Conservation (phyloP, 2,888 invertebrate species). For the Oscheius myriophilus region DNA sequence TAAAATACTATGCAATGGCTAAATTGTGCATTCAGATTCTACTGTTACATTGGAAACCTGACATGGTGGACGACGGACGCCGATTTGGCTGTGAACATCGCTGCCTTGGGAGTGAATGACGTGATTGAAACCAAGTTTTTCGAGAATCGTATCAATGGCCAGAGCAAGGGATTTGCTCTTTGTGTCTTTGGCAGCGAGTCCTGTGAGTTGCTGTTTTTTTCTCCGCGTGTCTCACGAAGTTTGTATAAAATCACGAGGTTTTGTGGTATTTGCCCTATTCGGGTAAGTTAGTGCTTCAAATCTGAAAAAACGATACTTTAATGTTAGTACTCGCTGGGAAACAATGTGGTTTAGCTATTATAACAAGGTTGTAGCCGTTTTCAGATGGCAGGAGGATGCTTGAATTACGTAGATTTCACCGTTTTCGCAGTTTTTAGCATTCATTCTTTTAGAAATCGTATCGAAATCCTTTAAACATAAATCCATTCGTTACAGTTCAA, state of each 20-base stretch:
- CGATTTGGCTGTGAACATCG: conserved; percentile 41
- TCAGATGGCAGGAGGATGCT: too few relatives aligned
- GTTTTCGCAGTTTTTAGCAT: too few relatives aligned
- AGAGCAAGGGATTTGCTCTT: conserved; percentile 82
- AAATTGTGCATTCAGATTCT: conserved; percentile 74
- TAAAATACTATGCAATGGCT: not conserved
- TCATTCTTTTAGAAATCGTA: too few relatives aligned
- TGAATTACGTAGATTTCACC: too few relatives aligned
- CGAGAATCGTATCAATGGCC: conserved; percentile 89
- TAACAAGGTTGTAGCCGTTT: too few relatives aligned
- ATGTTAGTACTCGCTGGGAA: too few relatives aligned
- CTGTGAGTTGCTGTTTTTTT: conserved; percentile 18
- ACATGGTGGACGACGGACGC: conserved; percentile 80
- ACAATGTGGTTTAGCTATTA: too few relatives aligned
- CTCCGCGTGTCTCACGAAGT: not conserved
- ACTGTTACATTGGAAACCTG: conserved; percentile 95
- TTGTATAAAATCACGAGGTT: not conserved
- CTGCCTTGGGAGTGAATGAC: conserved; percentile 94
- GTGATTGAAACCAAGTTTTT: conserved; percentile 98
- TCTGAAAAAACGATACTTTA: too few relatives aligned
- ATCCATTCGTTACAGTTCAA: too few relatives aligned
- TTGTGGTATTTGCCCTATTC: not conserved
- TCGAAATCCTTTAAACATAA: too few relatives aligned
- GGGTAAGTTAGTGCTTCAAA: not conserved
- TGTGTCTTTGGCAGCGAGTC: conserved; percentile 79